Evolutionary conservation across 2,888 invertebrate species (phyloP).

Genomic region (Ichneumoninae sp.): DNA sequence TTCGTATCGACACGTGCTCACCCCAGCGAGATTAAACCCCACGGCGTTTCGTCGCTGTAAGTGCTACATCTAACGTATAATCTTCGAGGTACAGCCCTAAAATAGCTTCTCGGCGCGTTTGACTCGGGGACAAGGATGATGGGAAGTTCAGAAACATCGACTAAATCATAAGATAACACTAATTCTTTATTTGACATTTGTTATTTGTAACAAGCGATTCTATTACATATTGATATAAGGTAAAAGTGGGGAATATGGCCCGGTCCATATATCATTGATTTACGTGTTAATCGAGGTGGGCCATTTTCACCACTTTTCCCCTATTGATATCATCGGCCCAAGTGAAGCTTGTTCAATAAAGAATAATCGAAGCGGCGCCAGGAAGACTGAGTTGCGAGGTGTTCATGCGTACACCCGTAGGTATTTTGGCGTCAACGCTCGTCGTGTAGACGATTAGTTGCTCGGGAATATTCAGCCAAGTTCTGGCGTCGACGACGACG

Average conservation of each 20-base stretch:
- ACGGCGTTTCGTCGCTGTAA: neutral
- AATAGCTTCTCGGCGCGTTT: neutral
- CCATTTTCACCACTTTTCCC: too few relatives aligned
- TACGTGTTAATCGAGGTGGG: too few relatives aligned
- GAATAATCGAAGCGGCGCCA: conserved; percentile 56
- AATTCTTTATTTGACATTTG: neutral
- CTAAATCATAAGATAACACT: neutral
- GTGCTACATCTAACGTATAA: neutral
- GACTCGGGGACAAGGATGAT: neutral
- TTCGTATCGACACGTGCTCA: neutral
- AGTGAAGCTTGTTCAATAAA: neutral
- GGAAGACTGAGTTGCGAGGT: conserved; percentile 45
- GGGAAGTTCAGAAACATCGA: neutral
- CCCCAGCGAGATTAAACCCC: conserved; percentile 6
- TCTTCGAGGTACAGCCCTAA: neutral
- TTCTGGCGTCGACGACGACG: conserved; percentile 71
- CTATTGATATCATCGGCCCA: neutral
- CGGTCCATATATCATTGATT: too few relatives aligned
- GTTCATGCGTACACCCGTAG: conserved; percentile 47
- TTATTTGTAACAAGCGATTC: neutral
- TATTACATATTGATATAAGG: neutral
- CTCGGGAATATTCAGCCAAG: conserved; percentile 72
- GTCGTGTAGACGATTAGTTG: conserved; percentile 70
- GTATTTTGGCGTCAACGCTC: conserved; percentile 71
- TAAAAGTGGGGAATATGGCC: too few relatives aligned